These are phyloP conservation scores for Pectinophora gossypiella DNA, from an alignment of 1,140 invertebrate species.

Conservation along the genomic window DNA sequence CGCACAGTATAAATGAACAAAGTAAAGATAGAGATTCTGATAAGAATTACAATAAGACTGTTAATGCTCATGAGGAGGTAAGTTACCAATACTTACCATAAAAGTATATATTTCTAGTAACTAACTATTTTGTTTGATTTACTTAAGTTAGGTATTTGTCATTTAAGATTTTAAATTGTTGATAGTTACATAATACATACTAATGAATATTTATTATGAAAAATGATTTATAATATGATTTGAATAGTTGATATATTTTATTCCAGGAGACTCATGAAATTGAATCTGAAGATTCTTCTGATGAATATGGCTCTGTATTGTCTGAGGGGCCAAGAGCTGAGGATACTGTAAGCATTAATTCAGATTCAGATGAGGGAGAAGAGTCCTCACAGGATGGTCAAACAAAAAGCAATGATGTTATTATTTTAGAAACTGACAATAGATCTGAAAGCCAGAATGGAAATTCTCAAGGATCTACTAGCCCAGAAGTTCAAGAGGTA, in stretches of 20 bases:
- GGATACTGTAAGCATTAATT: slow-evolving; percentile 40
- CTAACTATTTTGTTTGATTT: too few relatives aligned
- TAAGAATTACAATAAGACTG: background rate
- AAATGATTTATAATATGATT: too few relatives aligned
- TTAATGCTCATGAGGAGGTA: slow-evolving; percentile 1
- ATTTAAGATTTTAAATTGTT: too few relatives aligned
- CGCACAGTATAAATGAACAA: slow-evolving; percentile 13
- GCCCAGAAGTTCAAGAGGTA: slow-evolving; percentile 40
- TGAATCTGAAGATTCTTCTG: slow-evolving; percentile 19
- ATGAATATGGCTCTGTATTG: slow-evolving; percentile 23
- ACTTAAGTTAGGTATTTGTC: too few relatives aligned
- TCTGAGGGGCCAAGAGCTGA: slow-evolving; percentile 27
- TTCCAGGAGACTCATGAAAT: background rate
- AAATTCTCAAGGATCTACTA: slow-evolving; percentile 22
- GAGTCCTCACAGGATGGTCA: slow-evolving; percentile 32
- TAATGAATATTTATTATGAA: too few relatives aligned
- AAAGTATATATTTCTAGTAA: too few relatives aligned
- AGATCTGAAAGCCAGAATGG: slow-evolving; percentile 26
- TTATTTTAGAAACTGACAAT: slow-evolving; percentile 28
- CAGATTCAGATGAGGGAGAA: slow-evolving; percentile 33
- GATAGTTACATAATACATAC: too few relatives aligned
- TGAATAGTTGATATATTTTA: too few relatives aligned
- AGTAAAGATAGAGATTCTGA: slow-evolving; percentile 1
- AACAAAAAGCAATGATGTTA: slow-evolving; percentile 29
- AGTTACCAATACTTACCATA: too few relatives aligned